Percentiles rank a stretch among this genome's conserved stretches.
phyloP scores from a whole-genome alignment of 2,888 invertebrate genomes.

The Brachynemurus nebulosus region DNA sequence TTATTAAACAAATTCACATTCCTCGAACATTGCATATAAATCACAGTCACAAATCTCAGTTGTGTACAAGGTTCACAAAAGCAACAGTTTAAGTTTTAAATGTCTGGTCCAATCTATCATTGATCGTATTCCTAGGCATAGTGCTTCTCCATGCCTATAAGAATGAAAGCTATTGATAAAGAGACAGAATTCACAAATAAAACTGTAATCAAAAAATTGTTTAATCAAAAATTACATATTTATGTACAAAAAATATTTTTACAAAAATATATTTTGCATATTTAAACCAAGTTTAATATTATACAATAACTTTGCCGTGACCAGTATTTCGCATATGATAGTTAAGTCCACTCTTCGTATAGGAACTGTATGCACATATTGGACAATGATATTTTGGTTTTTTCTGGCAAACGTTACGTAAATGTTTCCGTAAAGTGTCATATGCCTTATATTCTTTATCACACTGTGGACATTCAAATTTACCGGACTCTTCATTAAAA shows the following conservation, averaged over 20 bases:
- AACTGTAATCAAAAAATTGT: no score
- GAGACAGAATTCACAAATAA: no score
- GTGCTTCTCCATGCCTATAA: no score
- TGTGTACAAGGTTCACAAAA: no score
- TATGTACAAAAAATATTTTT: background rate
- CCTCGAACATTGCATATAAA: no score
- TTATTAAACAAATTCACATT: no score
- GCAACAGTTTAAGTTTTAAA: no score
- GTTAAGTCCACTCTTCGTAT: slow-evolving; percentile 13
- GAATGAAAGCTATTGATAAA: no score
- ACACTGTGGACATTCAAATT: slow-evolving; percentile 31
- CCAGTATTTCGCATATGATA: slow-evolving; percentile 13
- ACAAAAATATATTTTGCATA: background rate
- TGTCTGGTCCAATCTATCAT: no score
- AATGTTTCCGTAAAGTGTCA: slow-evolving; percentile 12
- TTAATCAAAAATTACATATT: background rate
- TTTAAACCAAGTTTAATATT: background rate
- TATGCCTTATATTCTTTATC: slow-evolving; percentile 14
- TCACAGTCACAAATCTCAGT: no score
- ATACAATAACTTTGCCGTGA: slow-evolving; percentile 3
- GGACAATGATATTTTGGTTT: slow-evolving; percentile 10
- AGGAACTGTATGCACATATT: slow-evolving; percentile 9
- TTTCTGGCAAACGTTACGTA: slow-evolving; percentile 12
- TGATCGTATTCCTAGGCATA: no score
- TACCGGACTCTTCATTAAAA: slow-evolving; percentile 12